Evolutionary conservation across 2,113 vertebrate genomes (phyloP), one percentile per base, ranked within the genome.

Genomic region (Harpagus bidentatus): DNA sequence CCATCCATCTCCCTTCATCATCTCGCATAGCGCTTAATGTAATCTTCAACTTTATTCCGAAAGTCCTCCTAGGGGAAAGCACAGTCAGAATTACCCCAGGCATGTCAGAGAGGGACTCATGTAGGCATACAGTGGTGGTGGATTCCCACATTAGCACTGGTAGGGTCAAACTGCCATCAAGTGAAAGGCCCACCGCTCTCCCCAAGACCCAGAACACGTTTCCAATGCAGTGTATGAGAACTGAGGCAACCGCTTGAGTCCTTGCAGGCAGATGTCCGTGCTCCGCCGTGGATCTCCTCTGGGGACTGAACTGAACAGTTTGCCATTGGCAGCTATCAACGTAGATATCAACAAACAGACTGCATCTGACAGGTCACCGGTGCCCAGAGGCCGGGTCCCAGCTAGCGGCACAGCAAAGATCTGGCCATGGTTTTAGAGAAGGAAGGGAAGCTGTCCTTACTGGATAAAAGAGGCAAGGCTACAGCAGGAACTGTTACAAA

Each of bases 1-100:
- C 76, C 62, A 52, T 38, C 93, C 72, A 13, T 88, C 88, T 66
- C 95, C 94, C 96, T 96, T 97, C 98, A 99, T 99, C 99, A 99
- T 99, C 99, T 99, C 56, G 99, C 99, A 2, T 99, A 99, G 93
- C 98, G 98, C 97, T 99, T 99, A 97, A 99, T 99, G 98, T 99
- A 99, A 98, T 99, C 99, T 78, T 99, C 99, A 97, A 99, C 99
- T 96, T 99, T 99, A 97, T 73, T 99, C 79, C 99, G 98, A 58
- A 99, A 99, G 91, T 99, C 99, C 96, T 99, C 99, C 99, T 99
- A 10, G 12, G 19, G 36, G 47, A 21, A 88, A 92, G 81, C 69
- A 92, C 22, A 88, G 78, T 6, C 83, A 80, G 38, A 13, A 36
- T 95, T 32, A 95, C 7, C 36, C 10, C 2, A 0, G 17, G 42